Evolutionary conservation across 2,113 vertebrate species (phyloP), one percentile per base, ranked within the genome.

Genomic region (Thunnus maccoyii): DNA sequence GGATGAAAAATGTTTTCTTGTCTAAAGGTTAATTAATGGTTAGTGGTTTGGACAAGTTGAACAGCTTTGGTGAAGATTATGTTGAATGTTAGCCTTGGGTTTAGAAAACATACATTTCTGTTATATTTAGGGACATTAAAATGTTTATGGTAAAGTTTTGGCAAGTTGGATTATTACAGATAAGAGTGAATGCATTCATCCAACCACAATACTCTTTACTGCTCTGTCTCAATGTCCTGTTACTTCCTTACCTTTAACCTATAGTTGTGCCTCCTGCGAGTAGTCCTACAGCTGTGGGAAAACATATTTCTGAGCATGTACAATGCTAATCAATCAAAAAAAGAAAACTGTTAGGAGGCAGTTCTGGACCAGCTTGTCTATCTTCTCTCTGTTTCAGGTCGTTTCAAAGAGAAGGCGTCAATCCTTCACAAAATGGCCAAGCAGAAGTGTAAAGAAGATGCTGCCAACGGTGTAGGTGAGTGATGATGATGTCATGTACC

Each of bases 371-470:
- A 10, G 46, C 15, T 72, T 9, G 36, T n/a, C 56, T 67, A 30
- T 69, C 22, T 51, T 48, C 11, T 36, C 9, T 94, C 64, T 86
- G 13, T 86, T 96, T 81, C 87, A 99, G 98, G 96, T 64, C 96
- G 81, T 15, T 99, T 99, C 92, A 97, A 95, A 91, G 97, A 99
- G 89, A 99, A 97, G 78, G 98, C 97, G 12, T 97, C 97, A 16
- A 98, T 98, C 87, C 96, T 99, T 57, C 97, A 99, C 92, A 98
- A 97, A 94, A 97, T 99, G 8, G 97, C 97, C 83, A 98, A 99
- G 94, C 96, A 97, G 92, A 96, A 97, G 83, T 98, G 96, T 88
- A 95, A 96, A 84, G 97, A 97, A 25, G 97, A 98, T 20, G 89
- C 13, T 82, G 93, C 95, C 82, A 98, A 97, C 8, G 97, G 97